Evolutionary conservation across 2,113 vertebrate species (phyloP).

Genomic region (Phaethornis superciliosus): DNA sequence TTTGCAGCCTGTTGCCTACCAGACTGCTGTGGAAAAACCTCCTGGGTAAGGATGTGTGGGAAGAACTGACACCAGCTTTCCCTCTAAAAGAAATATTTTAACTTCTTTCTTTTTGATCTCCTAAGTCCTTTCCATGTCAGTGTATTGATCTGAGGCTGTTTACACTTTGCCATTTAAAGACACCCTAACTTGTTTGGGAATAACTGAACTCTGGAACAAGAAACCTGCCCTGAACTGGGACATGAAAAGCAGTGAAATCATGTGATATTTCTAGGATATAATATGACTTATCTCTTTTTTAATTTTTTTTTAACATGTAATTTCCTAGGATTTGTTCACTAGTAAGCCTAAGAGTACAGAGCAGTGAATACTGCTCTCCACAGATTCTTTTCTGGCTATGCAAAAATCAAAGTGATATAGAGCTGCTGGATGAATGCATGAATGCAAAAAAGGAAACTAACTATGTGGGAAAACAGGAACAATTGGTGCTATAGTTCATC

Average conservation of each 20-base stretch:
- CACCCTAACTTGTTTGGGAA: background rate
- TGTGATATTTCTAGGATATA: background rate
- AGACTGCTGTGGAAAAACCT: background rate
- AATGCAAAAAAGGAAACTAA: background rate
- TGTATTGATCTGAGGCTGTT: background rate
- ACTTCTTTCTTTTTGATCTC: background rate
- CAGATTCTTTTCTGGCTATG: background rate
- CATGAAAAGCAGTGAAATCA: background rate
- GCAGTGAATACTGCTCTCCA: background rate
- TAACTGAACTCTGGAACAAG: background rate
- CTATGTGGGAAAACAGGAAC: background rate
- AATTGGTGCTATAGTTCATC: background rate
- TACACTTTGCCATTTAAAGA: background rate
- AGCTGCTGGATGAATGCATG: background rate
- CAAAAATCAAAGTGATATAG: background rate
- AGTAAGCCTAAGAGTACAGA: background rate
- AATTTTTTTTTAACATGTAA: background rate
- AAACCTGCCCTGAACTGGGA: background rate
- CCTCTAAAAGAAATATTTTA: background rate
- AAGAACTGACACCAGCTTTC: background rate
- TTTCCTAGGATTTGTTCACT: background rate
- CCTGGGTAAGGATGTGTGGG: background rate
- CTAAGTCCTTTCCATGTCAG: background rate
- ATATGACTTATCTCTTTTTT: background rate
- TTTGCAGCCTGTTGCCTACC: background rate